A percentile compares a stretch with the other conserved stretches of the same genome.
Evolutionary conservation across 1,140 invertebrate species (phyloP).

Genomic region (Atopsyche davidsoni): DNA sequence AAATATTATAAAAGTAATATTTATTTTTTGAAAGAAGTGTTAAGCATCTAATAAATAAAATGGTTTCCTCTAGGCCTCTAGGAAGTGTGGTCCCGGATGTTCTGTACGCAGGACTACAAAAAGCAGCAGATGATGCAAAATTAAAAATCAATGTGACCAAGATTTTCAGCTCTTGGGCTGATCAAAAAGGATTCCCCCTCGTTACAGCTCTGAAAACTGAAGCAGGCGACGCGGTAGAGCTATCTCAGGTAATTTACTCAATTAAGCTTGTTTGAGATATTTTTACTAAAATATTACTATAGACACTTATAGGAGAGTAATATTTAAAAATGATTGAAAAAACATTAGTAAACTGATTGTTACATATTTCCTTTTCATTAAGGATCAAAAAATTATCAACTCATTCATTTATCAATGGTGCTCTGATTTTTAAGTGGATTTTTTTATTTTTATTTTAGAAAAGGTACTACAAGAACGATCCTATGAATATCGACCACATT

Average conservation of each 20-base stretch:
- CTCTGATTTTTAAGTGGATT: neutral
- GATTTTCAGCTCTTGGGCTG: conserved; percentile 61
- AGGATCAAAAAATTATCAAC: neutral
- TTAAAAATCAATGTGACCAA: conserved; percentile 15
- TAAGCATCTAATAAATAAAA: neutral
- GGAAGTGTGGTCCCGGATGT: conserved; percentile 3
- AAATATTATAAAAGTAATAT: neutral
- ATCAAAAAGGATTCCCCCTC: conserved; percentile 60
- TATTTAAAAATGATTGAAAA: neutral
- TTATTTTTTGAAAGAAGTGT: neutral
- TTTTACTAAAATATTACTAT: neutral
- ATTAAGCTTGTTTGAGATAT: conserved; percentile 6
- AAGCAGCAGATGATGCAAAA: neutral
- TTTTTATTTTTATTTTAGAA: neutral
- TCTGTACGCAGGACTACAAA: conserved; percentile 8
- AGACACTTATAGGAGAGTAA: neutral
- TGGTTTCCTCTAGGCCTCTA: conserved; percentile 6
- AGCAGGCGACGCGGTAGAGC: conserved; percentile 34
- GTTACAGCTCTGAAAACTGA: conserved; percentile 52
- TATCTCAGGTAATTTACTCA: conserved; percentile 47
- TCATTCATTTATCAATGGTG: neutral
- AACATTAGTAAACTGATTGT: neutral
- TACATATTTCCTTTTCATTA: neutral
- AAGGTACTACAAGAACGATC: neutral
- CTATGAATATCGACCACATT: neutral